Evolutionary conservation across 1,140 invertebrate genomes (phyloP).

Genomic region (Cyrtorhinus lividipennis): DNA sequence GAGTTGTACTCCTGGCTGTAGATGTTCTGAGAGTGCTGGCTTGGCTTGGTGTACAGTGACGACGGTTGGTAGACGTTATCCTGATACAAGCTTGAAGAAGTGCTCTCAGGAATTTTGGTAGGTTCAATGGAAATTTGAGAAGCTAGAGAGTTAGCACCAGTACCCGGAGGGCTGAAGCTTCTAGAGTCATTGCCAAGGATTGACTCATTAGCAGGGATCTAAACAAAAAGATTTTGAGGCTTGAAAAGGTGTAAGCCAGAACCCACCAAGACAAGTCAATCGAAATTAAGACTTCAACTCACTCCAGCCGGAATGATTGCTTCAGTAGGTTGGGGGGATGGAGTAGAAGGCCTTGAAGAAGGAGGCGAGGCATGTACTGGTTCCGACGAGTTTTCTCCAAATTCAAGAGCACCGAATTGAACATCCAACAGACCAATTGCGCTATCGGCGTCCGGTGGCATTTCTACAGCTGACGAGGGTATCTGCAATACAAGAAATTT

Average conservation of each 20-base stretch:
- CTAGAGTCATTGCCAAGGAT: constrained; percentile 11
- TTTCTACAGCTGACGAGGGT: constrained; percentile 83
- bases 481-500: constrained; percentile 46
- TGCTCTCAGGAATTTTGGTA: constrained; percentile 14
- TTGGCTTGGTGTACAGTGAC: constrained; percentile 4
- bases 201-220: constrained; percentile 11
- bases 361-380: constrained; percentile 15
- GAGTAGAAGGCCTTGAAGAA: constrained; percentile 16
- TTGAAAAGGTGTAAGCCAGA: background rate
- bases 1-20: constrained; percentile 7
- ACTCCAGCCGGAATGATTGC: background rate
- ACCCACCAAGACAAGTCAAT: background rate
- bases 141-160: constrained; percentile 1
- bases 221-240: background rate
- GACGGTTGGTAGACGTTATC: constrained; percentile 9
- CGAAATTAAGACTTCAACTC: background rate
- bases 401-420: constrained; percentile 84
- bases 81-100: constrained; percentile 14
- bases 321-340: constrained; percentile 17
- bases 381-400: constrained; percentile 41
- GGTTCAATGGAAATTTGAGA: background rate
- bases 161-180: constrained; percentile 12
- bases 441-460: constrained; percentile 69
- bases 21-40: constrained; percentile 9
- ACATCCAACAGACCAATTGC: constrained; percentile 74